A percentile compares a stretch with the other conserved stretches of the same genome.
Evolutionary conservation across 2,888 invertebrate genomes (phyloP).

Genomic region (Ceraclea dissimilis): DNA sequence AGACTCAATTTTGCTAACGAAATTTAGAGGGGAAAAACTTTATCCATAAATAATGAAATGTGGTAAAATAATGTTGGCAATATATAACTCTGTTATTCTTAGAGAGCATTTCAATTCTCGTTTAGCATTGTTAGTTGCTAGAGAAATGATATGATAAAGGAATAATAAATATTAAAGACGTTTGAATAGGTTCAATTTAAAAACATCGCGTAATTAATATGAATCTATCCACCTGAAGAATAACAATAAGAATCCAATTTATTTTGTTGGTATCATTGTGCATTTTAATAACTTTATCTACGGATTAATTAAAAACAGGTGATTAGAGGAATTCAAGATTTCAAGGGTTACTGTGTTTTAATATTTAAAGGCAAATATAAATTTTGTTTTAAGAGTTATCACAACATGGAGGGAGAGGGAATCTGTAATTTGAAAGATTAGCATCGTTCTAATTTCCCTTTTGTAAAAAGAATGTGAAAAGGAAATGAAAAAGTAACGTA

Average conservation of each 20-base stretch:
- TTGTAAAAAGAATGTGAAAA: slow-evolving; percentile 23
- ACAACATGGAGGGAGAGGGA: slow-evolving; percentile 8
- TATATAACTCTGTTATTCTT: neutral
- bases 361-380: too few relatives aligned
- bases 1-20: neutral
- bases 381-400: too few relatives aligned
- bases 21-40: slow-evolving; percentile 10
- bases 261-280: too few relatives aligned
- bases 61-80: neutral
- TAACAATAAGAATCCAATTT: too few relatives aligned
- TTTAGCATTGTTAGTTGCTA: neutral
- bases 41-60: slow-evolving; percentile 7
- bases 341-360: too few relatives aligned
- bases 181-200: neutral
- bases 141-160: neutral
- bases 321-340: too few relatives aligned
- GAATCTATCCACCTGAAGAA: too few relatives aligned
- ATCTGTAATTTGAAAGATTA: slow-evolving; percentile 23
- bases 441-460: slow-evolving; percentile 25
- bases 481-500: slow-evolving; percentile 24
- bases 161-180: neutral
- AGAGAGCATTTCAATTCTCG: neutral
- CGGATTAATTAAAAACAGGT: too few relatives aligned
- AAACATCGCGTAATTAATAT: neutral
- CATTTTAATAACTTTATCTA: too few relatives aligned